Evolutionary conservation across 1,140 invertebrate genomes (phyloP), one percentile per base, ranked within the genome.

Genomic region (Trichonephila clavipes): DNA sequence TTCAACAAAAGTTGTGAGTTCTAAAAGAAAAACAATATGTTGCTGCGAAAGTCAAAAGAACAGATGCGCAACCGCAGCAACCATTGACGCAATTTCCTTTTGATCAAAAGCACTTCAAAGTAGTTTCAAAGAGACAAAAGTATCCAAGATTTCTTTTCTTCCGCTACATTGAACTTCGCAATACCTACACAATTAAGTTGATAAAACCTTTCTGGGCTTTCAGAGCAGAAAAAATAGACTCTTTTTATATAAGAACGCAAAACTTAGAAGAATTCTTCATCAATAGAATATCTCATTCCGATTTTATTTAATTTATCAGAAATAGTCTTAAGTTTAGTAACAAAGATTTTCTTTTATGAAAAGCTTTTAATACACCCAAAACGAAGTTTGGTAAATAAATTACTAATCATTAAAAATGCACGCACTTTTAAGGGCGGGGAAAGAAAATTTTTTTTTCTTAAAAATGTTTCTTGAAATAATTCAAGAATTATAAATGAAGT

Each of bases 121-220:
- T 34, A 77, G 72, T 77, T 77, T 77, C 72, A 77, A 77, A 77
- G 28, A 77, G 72, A 77, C 72, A 77, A 77, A 77, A 77, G 28
- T 40, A 19, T 40, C 28, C 3, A 4, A 77, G 28, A 34, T 40
- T 77, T 77, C 28, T 34, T 77, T 14, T 34, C 28, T 77, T 77
- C 72, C 28, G 72, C 72, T 19, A 14, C 28, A 77, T 77, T 77
- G 72, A 40, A 77, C 72, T 77, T 77, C 28, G 18, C 72, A 40
- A 19, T 16, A 77, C 72, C 72, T 16, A 34, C 72, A 34, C 72
- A 77, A 34, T 77, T 77, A 40, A 77, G 72, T 16, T 77, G 28
- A 40, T 34, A 28, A 77, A 77, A 51, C 51, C 51, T 51, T 7
- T 51, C 51, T 51, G 16, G 28, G 34, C 28, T 18, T 7, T 77